Base-by-base conservation (phyloP, 53 echinoderm and acorn worm genomes). In the Glandiceps talaboti region DNA sequence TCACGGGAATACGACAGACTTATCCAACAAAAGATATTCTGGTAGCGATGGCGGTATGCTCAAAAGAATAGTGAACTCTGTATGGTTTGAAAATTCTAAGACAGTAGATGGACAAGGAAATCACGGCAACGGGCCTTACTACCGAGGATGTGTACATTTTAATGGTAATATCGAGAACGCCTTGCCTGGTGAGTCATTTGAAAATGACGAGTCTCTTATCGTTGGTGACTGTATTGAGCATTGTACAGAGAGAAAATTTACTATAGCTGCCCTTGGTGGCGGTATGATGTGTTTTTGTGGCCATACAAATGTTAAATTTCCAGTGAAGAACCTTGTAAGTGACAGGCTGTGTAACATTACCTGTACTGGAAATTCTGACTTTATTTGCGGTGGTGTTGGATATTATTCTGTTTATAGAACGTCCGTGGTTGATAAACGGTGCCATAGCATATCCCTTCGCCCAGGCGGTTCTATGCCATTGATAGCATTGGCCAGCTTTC, bases 401-500 rank as follows among this genome's bases (percentile, higher is more conserved):
- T 78, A 77, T 73, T 29, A 91, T n/a, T 94, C 94, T n/a, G 82
- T 99, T 0, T 99, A 99, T 77, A 91, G 93, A 79, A 94, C 97
- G 14, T 28, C 79, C 27, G 84, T 86, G 1, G 89, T 86, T 89
- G 95, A 95, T 77, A 79, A 77, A 14, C 80, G 92, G 1, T 95
- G 95, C 33, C 77, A 76, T 26, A 80, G 74, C 14, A 88, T 86
- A 27, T 76, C 76, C 1, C 77, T 95, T 73, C 88, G 75, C 30
- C 82, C 82, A 10, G 45, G 74, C 33, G 83, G 84, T 29, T 77
- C 87, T 30, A 83, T 92, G 75, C 93, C 91, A 0, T 30, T 97
- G 74, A 84, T 97, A 20, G 89, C 97, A 0, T 25, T 97, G 30
- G 91, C 97, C 45, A 97, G 97, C 32, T 97, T 97, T 85, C 97